Percentiles rank a stretch among this genome's conserved stretches.
Evolutionary conservation across 2,888 invertebrate species (phyloP).

Genomic region (Lithosia quadra): DNA sequence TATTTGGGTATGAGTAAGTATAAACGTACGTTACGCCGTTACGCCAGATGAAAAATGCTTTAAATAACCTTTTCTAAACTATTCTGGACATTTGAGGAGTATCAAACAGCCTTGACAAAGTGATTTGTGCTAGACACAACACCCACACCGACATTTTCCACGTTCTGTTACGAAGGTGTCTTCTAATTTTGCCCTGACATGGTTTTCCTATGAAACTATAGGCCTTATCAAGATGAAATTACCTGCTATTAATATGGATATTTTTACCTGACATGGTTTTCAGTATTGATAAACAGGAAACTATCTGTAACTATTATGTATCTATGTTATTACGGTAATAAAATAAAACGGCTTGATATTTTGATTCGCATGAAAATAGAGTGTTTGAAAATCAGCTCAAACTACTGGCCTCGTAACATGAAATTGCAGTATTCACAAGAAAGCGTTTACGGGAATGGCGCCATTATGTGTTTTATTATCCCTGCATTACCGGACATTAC

Average conservation of each 20-base stretch:
- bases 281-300: too few relatives aligned
- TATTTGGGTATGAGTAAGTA: not conserved
- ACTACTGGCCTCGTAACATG: not conserved
- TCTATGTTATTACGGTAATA: too few relatives aligned
- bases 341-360: not conserved
- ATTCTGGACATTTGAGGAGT: too few relatives aligned
- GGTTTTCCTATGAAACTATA: too few relatives aligned
- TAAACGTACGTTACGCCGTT: not conserved
- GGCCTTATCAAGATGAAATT: too few relatives aligned
- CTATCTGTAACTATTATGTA: too few relatives aligned
- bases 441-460: not conserved
- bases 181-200: too few relatives aligned
- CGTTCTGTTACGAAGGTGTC: not conserved
- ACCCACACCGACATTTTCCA: not conserved
- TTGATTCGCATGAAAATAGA: not conserved
- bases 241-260: not conserved
- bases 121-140: too few relatives aligned
- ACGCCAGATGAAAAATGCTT: not conserved
- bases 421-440: not conserved
- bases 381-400: not conserved
- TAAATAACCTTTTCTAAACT: not conserved
- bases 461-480: not conserved
- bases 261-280: too few relatives aligned
- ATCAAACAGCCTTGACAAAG: too few relatives aligned
- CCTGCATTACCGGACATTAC: not conserved